Conservation (phyloP, 2,888 invertebrate species). For the Cotesia congregata region DNA sequence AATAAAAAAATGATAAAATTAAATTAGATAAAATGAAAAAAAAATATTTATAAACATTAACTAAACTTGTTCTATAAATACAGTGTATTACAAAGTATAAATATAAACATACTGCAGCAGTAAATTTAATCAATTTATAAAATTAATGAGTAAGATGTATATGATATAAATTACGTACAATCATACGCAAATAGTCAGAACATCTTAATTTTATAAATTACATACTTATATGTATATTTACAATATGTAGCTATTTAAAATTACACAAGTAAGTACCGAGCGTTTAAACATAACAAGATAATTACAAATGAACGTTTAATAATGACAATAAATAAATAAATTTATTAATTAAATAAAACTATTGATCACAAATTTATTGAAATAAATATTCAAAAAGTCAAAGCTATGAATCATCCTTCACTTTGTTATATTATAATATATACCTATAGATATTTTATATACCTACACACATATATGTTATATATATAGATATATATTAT, state of each 20-base stretch:
- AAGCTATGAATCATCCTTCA: slow-evolving; percentile 28
- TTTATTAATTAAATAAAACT: background rate
- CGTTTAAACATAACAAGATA: background rate
- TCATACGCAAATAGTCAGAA: background rate
- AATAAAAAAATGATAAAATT: too few relatives aligned
- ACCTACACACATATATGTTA: background rate
- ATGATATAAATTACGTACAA: background rate
- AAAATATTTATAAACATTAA: slow-evolving; percentile 16
- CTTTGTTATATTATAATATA: background rate
- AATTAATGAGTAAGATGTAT: background rate
- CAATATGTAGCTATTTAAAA: background rate
- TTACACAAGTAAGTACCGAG: background rate
- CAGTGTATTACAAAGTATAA: background rate
- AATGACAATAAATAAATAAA: background rate
- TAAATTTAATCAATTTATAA: background rate
- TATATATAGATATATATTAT: background rate
- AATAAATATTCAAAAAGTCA: slow-evolving; percentile 6
- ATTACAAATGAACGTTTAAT: background rate
- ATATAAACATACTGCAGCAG: too few relatives aligned
- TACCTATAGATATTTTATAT: background rate
- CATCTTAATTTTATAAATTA: slow-evolving; percentile 4
- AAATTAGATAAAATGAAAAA: slow-evolving; percentile 30
- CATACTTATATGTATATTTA: background rate
- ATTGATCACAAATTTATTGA: slow-evolving; percentile 13
- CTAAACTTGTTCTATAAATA: background rate